Evolutionary conservation across 2,888 invertebrate genomes (phyloP), one percentile per base, ranked within the genome.

Genomic region (Polylopha cassiicola): DNA sequence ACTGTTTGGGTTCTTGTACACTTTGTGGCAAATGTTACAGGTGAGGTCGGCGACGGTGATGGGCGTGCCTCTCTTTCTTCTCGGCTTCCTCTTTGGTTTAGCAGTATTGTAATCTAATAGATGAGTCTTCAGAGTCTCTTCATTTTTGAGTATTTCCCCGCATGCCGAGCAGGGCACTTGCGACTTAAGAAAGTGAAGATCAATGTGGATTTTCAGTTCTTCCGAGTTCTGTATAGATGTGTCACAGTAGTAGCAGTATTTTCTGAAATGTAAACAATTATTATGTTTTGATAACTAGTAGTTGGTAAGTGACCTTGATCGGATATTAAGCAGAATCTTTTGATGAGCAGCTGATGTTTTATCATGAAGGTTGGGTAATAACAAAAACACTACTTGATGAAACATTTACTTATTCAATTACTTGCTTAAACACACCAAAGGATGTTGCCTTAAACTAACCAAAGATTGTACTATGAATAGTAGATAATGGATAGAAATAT

Each of bases 21-120:
- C 67, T 41, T 82, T 82, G 30, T 76, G 67, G 39, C 84, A 85
- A 2, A 76, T 42, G 1, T 58, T 57, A 38, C 82, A 84, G 0
- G 82, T 84, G 7, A 85, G 41, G 7, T 84, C 84, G 9, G 74
- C 78, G 15, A 73, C 44, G 0, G 80, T 81, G 16, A 80, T 64
- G 0, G 78, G 79, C 0, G 75, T 74, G 0, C 79, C 80, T 2
- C 53, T 52, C 48, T 82, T 82, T 6, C 80, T 54, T 15, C 74
- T 44, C 0, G 73, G 73, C 48, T 71, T 66, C 3, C 74, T 51
- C 43, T 70, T 75, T 1, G 63, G 63, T 46, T 64, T 79, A 0
- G 47, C 47, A 0, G 58, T 46, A 13, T 59, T 66, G 38, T 65
- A 79, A 11, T 73, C 68, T 7, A 59, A 62, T 7, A 75, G 33